Percentiles rank a stretch among this genome's conserved stretches.
Evolutionary conservation across 2,797 vertebrate species (phyloP).

Genomic region (Hypotaenidia philippensis): DNA sequence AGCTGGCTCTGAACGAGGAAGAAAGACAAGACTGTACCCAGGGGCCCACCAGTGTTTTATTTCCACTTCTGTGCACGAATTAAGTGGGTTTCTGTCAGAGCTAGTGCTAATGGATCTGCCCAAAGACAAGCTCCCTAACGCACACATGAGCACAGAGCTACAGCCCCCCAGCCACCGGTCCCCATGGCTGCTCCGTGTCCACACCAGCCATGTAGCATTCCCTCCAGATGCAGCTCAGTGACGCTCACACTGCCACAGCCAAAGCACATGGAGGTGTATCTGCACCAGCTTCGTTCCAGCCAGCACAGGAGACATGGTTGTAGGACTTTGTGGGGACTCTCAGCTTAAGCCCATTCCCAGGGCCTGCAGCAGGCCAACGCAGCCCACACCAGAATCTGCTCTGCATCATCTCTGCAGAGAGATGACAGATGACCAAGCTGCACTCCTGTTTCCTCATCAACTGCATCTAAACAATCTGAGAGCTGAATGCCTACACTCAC

Average conservation of each 20-base stretch:
- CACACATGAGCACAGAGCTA: accelerated
- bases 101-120: not conserved
- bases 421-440: not conserved
- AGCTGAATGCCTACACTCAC: not conserved
- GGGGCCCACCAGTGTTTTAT: not conserved
- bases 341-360: not conserved
- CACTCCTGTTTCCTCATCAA: not conserved
- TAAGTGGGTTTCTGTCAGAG: not conserved
- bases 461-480: not conserved
- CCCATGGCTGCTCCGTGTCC: accelerated
- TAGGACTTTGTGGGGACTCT: not conserved
- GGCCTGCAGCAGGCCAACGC: not conserved
- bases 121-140: not conserved
- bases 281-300: not conserved
- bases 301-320: accelerated
- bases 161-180: not conserved
- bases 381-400: not conserved
- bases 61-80: not conserved
- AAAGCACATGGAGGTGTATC: not conserved
- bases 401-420: not conserved
- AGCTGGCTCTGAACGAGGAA: not conserved
- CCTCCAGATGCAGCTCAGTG: no score
- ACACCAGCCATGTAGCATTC: no score
- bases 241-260: accelerated
- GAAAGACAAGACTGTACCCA: not conserved